Evolutionary conservation across 2,113 vertebrate genomes (phyloP).

Genomic region (Festucalex cinctus): DNA sequence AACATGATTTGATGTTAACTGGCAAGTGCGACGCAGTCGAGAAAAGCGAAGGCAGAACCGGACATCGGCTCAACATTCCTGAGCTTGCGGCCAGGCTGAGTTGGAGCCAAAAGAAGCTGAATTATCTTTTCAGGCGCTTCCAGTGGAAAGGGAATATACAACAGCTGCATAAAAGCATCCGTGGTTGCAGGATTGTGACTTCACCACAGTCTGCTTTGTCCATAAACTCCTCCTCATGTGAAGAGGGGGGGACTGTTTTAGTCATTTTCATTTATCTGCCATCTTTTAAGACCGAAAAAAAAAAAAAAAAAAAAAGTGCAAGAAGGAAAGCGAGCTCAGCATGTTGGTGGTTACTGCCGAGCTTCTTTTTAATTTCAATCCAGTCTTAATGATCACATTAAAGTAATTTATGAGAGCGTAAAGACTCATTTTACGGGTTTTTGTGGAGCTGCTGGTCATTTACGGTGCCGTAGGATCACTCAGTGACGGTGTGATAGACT

Average conservation of each 20-base stretch:
- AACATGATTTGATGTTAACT: conserved; percentile 15
- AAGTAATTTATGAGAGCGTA: neutral
- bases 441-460: neutral
- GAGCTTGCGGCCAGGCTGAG: neutral
- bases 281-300: neutral
- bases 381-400: neutral
- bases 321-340: neutral
- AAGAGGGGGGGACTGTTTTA: neutral
- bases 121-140: conserved; percentile 16
- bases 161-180: conserved; percentile 29
- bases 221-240: neutral
- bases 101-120: conserved; percentile 20
- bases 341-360: neutral
- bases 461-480: neutral
- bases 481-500: neutral
- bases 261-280: neutral
- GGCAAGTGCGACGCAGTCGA: conserved; percentile 19
- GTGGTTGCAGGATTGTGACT: neutral
- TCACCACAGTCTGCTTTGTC: neutral
- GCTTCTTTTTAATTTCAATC: neutral
- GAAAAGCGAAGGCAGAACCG: conserved; percentile 35
- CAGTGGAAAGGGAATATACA: conserved; percentile 32
- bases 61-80: conserved; percentile 45
- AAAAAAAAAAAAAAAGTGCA: neutral
- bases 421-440: neutral